phyloP scores from a whole-genome alignment of 2,113 vertebrate genomes.

The Ictalurus furcatus region DNA sequence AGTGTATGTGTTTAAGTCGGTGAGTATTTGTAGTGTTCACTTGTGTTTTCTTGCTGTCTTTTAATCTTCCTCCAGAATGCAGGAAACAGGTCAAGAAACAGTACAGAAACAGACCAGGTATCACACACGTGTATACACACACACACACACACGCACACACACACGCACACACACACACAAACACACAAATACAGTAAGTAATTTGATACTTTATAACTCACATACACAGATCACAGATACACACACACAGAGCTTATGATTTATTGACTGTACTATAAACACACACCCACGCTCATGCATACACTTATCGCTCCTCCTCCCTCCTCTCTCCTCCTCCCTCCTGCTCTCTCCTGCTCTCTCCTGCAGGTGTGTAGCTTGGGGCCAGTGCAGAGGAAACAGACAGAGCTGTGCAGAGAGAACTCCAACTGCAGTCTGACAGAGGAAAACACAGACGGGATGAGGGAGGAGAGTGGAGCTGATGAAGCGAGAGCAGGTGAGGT shows the following conservation, averaged over 20 bases:
- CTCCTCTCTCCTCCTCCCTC: background rate
- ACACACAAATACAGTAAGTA: conserved; percentile 10
- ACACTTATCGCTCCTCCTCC: conserved; percentile 11
- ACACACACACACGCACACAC: background rate
- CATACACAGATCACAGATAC: background rate
- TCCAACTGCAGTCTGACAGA: conserved; percentile 80
- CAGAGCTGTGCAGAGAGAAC: conserved; percentile 77
- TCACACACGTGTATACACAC: background rate
- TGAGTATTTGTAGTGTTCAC: background rate
- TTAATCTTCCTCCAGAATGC: conserved; percentile 35
- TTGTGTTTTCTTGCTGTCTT: background rate
- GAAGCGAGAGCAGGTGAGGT: conserved; percentile 44
- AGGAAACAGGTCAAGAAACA: conserved; percentile 42
- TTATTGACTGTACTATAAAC: conserved; percentile 31
- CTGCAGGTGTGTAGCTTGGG: conserved; percentile 66
- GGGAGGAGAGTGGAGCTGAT: conserved; percentile 64
- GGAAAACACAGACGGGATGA: conserved; percentile 70
- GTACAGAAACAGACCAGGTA: conserved; percentile 44
- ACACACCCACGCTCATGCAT: conserved; percentile 12
- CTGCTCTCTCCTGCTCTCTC: background rate
- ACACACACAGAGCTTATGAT: background rate
- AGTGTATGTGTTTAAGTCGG: background rate
- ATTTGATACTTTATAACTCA: conserved; percentile 5
- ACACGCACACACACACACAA: background rate
- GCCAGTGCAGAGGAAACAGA: conserved; percentile 72